Evolutionary conservation across 2,797 vertebrate species (phyloP), one percentile per base, ranked within the genome.

Genomic region (Onychomys arenicola): DNA sequence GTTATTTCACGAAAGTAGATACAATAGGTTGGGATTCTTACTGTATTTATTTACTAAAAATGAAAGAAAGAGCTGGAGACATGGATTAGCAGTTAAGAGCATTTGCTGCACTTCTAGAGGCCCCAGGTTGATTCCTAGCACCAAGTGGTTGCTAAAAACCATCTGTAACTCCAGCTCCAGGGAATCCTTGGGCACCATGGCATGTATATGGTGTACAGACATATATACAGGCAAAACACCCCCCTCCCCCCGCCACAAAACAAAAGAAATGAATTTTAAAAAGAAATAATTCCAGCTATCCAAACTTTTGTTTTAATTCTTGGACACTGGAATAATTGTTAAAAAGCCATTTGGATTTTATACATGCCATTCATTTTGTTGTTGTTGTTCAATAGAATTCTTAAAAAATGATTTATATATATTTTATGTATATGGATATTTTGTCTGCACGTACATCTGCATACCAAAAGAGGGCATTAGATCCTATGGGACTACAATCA

Each of bases 11-110:
- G 49, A 93, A 21, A 71, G 13, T 65, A 34, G 91, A 11, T 43
- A 34, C 16, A 75, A 9, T 25, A 43, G 63, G 17, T 92, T n/a
- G 43, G 10, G 49, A 32, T 37, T 84, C 89, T 89, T 86, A 71
- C 37, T 87, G 14, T 29, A 27, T 89, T 94, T 83, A 83, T 87
- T 86, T 65, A 52, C 27, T 88, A 87, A 93, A 96, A 90, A 34
- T 69, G n/a, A 55, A 71, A 27, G 25, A 8, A 25, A 25, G 34
- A 7, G 7, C 6, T 55, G 34, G 34, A 55, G 32, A 71, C 21
- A 29, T 57, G 46, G 23, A 6, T 55, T 29, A 71, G 49, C 46
- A 55, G 63, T 86, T 52, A 37, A 52, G 65, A 71, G 46, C 34
- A 55, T 34, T 40, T 17, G 34, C 14, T 71, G 34, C 46, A 37